phyloP scores from a whole-genome alignment of 2,113 vertebrate species.

The Myiozetetes cayanensis region DNA sequence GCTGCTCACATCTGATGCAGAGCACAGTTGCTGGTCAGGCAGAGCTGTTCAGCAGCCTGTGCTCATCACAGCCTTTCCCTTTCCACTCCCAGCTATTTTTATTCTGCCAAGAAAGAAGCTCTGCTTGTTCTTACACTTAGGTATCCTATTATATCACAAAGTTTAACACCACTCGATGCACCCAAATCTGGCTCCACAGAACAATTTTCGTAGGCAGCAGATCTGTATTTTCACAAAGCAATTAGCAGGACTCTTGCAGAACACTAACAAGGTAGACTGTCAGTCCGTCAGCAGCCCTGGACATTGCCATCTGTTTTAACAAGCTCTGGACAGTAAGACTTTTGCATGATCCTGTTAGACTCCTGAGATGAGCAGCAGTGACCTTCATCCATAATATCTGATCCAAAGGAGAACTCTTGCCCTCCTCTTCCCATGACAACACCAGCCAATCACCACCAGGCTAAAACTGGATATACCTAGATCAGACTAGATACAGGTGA shows the following conservation, averaged over 20 bases:
- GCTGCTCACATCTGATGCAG: neutral
- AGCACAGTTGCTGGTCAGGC: neutral
- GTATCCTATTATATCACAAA: neutral
- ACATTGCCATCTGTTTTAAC: neutral
- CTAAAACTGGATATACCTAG: neutral
- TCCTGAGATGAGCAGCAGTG: neutral
- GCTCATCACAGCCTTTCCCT: neutral
- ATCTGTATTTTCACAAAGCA: constrained; percentile 8
- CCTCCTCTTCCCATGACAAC: neutral
- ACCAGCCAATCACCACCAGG: neutral
- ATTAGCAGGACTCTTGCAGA: constrained; percentile 29
- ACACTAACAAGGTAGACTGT: neutral
- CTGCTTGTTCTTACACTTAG: neutral
- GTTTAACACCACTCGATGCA: neutral
- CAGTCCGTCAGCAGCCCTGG: neutral
- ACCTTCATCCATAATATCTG: neutral
- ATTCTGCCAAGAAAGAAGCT: neutral
- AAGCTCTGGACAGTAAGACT: neutral
- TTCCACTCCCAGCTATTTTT: neutral
- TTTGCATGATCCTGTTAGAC: neutral
- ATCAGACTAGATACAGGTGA: neutral
- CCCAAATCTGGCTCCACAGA: neutral
- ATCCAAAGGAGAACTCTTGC: neutral
- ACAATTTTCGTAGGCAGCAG: neutral
- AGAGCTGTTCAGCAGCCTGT: neutral